Base-by-base conservation (phyloP, 2,888 invertebrate species). In the Pheosia gnoma region DNA sequence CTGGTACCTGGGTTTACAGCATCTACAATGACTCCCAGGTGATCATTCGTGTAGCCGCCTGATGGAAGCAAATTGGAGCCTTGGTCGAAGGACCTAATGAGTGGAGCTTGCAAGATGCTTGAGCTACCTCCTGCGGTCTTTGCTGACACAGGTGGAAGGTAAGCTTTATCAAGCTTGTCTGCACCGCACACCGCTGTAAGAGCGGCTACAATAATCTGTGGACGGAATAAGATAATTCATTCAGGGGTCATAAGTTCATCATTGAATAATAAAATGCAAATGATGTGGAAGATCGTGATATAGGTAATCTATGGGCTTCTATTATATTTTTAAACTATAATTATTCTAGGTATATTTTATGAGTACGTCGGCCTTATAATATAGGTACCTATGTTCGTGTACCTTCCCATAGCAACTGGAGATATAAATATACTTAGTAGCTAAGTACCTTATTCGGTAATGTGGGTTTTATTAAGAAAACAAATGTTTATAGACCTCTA, bases 1-100 rank as follows among this genome's bases (percentile, higher is more conserved):
- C 92, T 86, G 4, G 85, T 90, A 0, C 90, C 91, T 55, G 90
- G 82, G 4, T 83, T 75, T 0, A 82, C 88, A 43, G 91, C 93
- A 45, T 93, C 93, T 3, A 93, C 91, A 0, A 93, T 89, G 0
- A 93, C 88, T n/a, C 92, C 93, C 77, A 89, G 83, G 62, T 80
- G 86, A 0, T 89, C 87, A 65, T 93, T 93, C 0, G 80, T 81
- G 66, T 83, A 89, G 60, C 91, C 83, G n/a, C 92, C 89, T 13
- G 80, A 73, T 3, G 89, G 90, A 5, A 83, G 59, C 3, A 43
- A 43, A 0, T 38, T 60, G 9, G 63, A 11, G 52, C 75, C 83
- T 66, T 82, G 80, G 56, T 74, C 72, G 51, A 82, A 79, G 64
- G 75, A 81, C 36, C 71, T 76, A 5, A 68, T 67, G 36, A 84